Conservation (phyloP, 1,140 invertebrate genomes). For the Cepaea nemoralis region DNA sequence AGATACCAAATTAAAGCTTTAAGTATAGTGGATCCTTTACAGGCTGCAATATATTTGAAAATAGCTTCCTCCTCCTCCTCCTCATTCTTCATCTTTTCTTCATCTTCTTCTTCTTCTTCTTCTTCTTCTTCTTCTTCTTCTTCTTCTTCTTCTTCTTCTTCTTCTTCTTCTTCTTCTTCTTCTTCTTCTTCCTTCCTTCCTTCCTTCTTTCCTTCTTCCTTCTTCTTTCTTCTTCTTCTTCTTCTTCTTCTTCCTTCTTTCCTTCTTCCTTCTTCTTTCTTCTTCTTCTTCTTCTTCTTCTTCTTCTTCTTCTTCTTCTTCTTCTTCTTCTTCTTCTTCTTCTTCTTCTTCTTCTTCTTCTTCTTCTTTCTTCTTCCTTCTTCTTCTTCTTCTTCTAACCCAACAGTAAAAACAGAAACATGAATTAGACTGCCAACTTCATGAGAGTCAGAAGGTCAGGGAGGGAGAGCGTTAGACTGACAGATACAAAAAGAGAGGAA, state of each 20-base stretch:
- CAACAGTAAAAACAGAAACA: no score
- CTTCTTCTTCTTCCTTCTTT: neutral
- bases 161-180: neutral
- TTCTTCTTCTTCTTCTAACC: neutral
- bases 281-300: neutral
- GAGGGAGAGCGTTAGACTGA: no score
- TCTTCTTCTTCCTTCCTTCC: slow-evolving; percentile 20
- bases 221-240: neutral
- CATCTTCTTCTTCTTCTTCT: neutral
- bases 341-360: neutral
- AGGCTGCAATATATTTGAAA: neutral
- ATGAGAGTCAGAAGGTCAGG: no score
- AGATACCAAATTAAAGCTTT: no score
- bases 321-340: neutral
- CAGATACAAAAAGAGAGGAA: no score
- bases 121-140: neutral
- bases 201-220: neutral
- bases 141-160: neutral
- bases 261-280: neutral
- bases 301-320: neutral
- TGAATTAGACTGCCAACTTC: no score
- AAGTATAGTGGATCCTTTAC: no score
- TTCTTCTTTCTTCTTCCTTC: neutral
- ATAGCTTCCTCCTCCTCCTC: no score
- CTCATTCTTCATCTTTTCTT: no score